Base-by-base conservation (phyloP, 2,113 vertebrate species). In the Oxyura jamaicensis region DNA sequence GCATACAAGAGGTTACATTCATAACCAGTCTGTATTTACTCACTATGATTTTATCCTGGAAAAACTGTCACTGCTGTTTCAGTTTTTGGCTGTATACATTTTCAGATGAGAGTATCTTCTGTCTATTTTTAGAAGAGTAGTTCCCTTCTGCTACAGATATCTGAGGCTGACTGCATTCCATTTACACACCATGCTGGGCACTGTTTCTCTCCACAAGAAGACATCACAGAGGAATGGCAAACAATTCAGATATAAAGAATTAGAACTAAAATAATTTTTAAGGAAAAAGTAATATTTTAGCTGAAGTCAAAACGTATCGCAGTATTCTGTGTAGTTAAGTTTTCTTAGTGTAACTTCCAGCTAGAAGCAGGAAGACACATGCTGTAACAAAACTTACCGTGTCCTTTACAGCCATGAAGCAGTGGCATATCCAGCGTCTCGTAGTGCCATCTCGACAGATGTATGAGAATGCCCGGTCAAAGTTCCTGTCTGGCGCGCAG, bases 371-470 rank as follows among this genome's bases (percentile, higher is more conserved):
- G 10, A 67, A 68, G 35, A 18, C 36, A 60, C 18, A 36, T 23
- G 19, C 5, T n/a, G 3, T 4, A 6, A 8, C 8, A n/a, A 87
- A 52, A 88, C 99, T 98, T 88, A 99, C 99, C 9, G 99, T 99
- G 98, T 99, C 99, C 96, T 99, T 99, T 83, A 99, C 96, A 60
- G 99, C 99, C 99, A 99, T 99, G 52, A 99, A 99, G 93, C 99
- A 99, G 94, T 99, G 99, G 94, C 99, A 99, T 96, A 99, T 99
- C 99, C 99, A 99, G 93, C 99, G 99, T 2, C 99, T 98, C 0
- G 99, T 99, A n/a, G 99, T 99, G 63, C 99, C 99, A 17, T 99
- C 99, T 41, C 99, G 98, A 94, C 99, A 99, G 97, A 99, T 99
- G 96, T 99, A 99, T 3, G 99, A 99, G 96, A 99, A 99, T 2